Conservation (phyloP, 2,797 vertebrate species). For the Numenius phaeopus region DNA sequence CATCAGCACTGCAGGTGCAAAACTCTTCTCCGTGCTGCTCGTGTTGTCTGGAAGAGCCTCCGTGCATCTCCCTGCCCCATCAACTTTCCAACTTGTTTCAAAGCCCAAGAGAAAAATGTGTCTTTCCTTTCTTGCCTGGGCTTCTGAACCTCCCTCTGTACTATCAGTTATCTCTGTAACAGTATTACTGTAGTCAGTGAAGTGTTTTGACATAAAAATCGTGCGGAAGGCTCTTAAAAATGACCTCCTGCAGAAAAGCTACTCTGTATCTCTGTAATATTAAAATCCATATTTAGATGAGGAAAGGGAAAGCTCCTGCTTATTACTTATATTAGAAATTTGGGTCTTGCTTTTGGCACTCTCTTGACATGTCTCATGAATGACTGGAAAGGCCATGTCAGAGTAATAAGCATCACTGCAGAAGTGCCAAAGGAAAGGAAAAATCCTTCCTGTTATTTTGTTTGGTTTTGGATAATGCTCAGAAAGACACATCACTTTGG, state of each 20-base stretch:
- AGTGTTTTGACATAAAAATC: neutral
- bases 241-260: neutral
- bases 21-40: neutral
- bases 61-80: neutral
- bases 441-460: neutral
- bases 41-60: neutral
- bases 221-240: neutral
- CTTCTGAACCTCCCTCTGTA: neutral
- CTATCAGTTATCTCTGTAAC: neutral
- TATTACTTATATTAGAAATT: neutral
- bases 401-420: neutral
- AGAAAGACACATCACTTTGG: neutral
- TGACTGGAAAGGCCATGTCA: neutral
- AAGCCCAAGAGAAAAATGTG: neutral
- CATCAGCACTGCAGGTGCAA: fast-evolving
- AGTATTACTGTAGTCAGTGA: neutral
- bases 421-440: neutral
- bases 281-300: neutral
- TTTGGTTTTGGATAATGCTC: neutral
- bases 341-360: neutral
- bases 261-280: neutral
- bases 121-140: neutral
- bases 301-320: neutral
- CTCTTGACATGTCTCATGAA: neutral
- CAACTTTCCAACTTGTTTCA: neutral